Conservation (phyloP, 2,888 invertebrate genomes). For the Xylota segnis region DNA sequence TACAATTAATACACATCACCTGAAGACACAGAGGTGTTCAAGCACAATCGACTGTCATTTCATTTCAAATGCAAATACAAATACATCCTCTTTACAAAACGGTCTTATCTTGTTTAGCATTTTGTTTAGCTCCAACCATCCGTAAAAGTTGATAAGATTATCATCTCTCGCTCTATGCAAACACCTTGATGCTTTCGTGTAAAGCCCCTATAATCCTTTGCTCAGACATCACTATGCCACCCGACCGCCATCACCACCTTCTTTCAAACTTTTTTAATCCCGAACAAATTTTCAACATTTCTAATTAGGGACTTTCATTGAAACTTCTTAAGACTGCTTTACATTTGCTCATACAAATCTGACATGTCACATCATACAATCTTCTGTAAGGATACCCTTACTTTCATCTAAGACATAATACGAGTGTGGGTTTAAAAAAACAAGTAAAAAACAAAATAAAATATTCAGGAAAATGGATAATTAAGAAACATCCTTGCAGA, state of each 20-base stretch:
- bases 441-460: background rate
- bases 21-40: too few relatives aligned
- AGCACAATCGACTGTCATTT: too few relatives aligned
- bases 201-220: slow-evolving; percentile 4
- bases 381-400: slow-evolving; percentile 7
- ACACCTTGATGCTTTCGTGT: slow-evolving; percentile 6
- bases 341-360: slow-evolving; percentile 48
- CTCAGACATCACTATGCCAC: background rate
- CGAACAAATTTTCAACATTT: slow-evolving; percentile 67
- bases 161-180: background rate
- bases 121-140: background rate
- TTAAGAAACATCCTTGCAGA: slow-evolving; percentile 29
- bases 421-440: background rate
- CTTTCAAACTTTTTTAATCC: slow-evolving; percentile 54
- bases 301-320: slow-evolving; percentile 60
- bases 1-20: too few relatives aligned
- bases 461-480: slow-evolving; percentile 41
- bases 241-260: slow-evolving; percentile 1
- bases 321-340: slow-evolving; percentile 49
- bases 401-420: slow-evolving; percentile 21
- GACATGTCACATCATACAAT: slow-evolving; percentile 31
- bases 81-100: too few relatives aligned
- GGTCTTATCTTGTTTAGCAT: background rate
- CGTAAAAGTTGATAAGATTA: slow-evolving; percentile 19
- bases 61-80: too few relatives aligned